A percentile compares a stretch with the other conserved stretches of the same genome.
Conservation (phyloP, 2,797 vertebrate genomes). For the Netta rufina region DNA sequence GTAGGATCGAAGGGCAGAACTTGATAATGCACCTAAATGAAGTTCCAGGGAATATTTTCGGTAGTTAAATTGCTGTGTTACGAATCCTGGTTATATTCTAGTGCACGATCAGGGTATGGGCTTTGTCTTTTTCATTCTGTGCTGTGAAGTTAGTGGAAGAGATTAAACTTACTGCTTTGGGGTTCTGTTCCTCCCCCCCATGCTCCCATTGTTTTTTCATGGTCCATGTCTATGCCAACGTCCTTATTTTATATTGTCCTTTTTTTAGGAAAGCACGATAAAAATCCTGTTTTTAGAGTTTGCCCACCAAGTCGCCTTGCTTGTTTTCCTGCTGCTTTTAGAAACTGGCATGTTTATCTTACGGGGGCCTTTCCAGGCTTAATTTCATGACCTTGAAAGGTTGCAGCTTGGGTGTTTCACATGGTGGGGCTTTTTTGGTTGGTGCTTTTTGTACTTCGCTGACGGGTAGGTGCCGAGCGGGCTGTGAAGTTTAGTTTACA, state of each 20-base stretch:
- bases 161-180: not conserved
- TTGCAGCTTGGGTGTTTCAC: not conserved
- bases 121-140: not conserved
- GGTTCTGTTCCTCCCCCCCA: not conserved
- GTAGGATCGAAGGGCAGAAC: not conserved
- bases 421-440: not conserved
- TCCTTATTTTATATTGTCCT: conserved; percentile 1
- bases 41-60: not conserved
- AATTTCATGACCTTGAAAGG: not conserved
- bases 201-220: not conserved
- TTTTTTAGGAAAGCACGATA: conserved; percentile 38
- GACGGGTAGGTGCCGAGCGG: not conserved
- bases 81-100: not conserved
- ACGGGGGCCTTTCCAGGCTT: not conserved
- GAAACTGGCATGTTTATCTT: conserved; percentile 15
- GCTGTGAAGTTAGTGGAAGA: not conserved
- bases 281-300: conserved; percentile 49
- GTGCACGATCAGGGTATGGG: not conserved
- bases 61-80: not conserved
- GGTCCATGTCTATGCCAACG: not conserved
- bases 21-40: not conserved
- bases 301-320: not conserved
- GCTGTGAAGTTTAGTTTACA: not conserved
- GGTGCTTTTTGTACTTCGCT: not conserved
- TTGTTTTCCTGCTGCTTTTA: conserved; percentile 53